Evolutionary conservation across 1,140 invertebrate species (phyloP).

Genomic region (Drosophila ogumai): DNA sequence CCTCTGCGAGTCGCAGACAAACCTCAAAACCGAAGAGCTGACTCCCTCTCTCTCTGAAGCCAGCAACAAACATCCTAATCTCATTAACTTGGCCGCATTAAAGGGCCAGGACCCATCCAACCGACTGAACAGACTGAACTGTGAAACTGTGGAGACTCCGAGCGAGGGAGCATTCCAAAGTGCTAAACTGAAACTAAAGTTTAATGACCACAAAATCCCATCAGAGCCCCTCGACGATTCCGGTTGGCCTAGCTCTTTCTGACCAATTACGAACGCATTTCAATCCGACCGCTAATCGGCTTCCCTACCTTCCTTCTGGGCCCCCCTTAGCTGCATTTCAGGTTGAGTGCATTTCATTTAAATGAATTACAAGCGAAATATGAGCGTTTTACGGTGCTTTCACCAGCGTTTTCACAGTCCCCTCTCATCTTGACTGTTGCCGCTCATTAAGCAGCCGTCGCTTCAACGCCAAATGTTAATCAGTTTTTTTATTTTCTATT

Average conservation of each 20-base stretch:
- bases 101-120: constrained; percentile 46
- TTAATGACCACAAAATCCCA: constrained; percentile 73
- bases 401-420: background rate
- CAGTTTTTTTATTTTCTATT: constrained; percentile 59
- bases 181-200: constrained; percentile 49
- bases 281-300: constrained; percentile 61
- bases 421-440: constrained; percentile 20
- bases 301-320: constrained; percentile 1
- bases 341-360: constrained; percentile 81
- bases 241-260: constrained; percentile 39
- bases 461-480: constrained; percentile 69
- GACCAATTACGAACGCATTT: constrained; percentile 77
- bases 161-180: constrained; percentile 31
- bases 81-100: constrained; percentile 55
- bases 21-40: constrained; percentile 20
- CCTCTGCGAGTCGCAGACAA: constrained; percentile 8
- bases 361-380: constrained; percentile 82
- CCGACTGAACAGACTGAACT: constrained; percentile 21
- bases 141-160: background rate
- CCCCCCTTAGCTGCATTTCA: constrained; percentile 46
- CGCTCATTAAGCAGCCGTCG: constrained; percentile 55
- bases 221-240: constrained; percentile 34
- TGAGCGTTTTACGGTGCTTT: constrained; percentile 28
- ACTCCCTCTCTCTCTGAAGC: constrained; percentile 1
- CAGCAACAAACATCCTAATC: constrained; percentile 44